phyloP scores from a whole-genome alignment of 1,140 invertebrate species.

The Drosophila kurseongensis region DNA sequence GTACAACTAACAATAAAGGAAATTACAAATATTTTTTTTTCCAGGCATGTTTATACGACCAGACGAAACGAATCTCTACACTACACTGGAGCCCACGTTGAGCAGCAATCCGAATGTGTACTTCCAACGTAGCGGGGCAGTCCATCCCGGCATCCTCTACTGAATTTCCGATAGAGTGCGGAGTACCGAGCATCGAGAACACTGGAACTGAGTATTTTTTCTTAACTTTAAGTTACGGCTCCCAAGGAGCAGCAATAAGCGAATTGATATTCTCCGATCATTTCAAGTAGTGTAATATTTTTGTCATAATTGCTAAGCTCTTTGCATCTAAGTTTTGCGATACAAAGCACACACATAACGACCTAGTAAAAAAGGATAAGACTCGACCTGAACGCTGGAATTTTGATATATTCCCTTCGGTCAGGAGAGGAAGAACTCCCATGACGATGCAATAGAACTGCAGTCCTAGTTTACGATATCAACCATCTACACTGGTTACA shows the following conservation, averaged over 20 bases:
- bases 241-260: slow-evolving; percentile 79
- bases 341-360: slow-evolving; percentile 20
- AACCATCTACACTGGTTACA: slow-evolving; percentile 38
- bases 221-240: slow-evolving; percentile 74
- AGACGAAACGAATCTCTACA: slow-evolving; percentile 92
- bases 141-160: slow-evolving; percentile 94
- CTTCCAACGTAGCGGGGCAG: slow-evolving; percentile 90
- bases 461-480: slow-evolving; percentile 52
- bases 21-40: background rate
- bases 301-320: slow-evolving; percentile 73
- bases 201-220: slow-evolving; percentile 82
- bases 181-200: slow-evolving; percentile 66
- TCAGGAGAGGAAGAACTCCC: background rate
- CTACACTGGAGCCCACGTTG: slow-evolving; percentile 92
- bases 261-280: slow-evolving; percentile 48
- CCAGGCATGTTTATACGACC: slow-evolving; percentile 90
- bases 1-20: background rate
- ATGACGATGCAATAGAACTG: slow-evolving; percentile 39
- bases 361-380: slow-evolving; percentile 40
- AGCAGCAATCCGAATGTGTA: slow-evolving; percentile 94
- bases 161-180: slow-evolving; percentile 70
- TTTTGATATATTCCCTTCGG: slow-evolving; percentile 41
- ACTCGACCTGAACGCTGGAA: slow-evolving; percentile 19
- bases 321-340: slow-evolving; percentile 34
- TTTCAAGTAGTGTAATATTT: slow-evolving; percentile 69